phyloP scores from a whole-genome alignment of 2,888 invertebrate genomes.

The Meliscaeva auricollis region DNA sequence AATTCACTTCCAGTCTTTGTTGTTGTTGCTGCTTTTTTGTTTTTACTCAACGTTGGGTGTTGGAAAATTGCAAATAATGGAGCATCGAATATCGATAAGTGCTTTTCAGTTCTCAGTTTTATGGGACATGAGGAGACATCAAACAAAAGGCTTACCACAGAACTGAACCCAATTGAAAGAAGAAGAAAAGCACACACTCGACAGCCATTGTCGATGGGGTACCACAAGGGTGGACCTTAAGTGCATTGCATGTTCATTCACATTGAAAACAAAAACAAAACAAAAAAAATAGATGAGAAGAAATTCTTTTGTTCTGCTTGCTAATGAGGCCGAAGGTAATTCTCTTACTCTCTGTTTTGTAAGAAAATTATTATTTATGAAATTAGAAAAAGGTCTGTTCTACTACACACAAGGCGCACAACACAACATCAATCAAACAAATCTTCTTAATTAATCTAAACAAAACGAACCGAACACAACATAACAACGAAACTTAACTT shows the following conservation, averaged over 20 bases:
- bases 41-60: conserved; percentile 26
- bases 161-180: not conserved
- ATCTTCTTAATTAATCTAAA: conserved; percentile 44
- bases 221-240: conserved; percentile 36
- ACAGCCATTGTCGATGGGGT: conserved; percentile 22
- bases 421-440: conserved; percentile 43
- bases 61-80: conserved; percentile 47
- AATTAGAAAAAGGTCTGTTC: conserved; percentile 23
- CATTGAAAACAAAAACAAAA: not conserved
- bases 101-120: conserved; percentile 3
- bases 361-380: conserved; percentile 20
- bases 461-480: conserved; percentile 5
- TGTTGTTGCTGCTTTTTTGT: not conserved
- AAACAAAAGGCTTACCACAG: conserved; percentile 19
- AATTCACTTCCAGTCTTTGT: conserved; percentile 39
- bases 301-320: conserved; percentile 19
- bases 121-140: conserved; percentile 16
- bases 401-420: not conserved
- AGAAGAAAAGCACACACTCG: conserved; percentile 1
- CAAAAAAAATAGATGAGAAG: not conserved
- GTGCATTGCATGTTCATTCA: conserved; percentile 22
- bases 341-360: not conserved
- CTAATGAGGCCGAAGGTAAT: conserved; percentile 38
- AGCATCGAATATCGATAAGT: conserved; percentile 27
- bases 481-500: conserved; percentile 29